phyloP scores from a whole-genome alignment of 2,113 vertebrate species.

The mouse (Mus musculus) region GRCm39 chr11:47771501-47772000 shows the following conservation, averaged over 20 bases:
- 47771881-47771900: no score
- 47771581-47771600: background rate
- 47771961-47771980: background rate
- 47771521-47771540: background rate
- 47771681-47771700: background rate
- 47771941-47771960: background rate
- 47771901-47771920: background rate
- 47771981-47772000: background rate
- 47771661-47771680: background rate
- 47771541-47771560: background rate
- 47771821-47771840: background rate
- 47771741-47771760: background rate
- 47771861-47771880: background rate
- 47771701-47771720: background rate
- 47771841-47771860: slow-evolving; percentile 41
- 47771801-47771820: background rate
- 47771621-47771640: background rate
- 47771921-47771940: background rate
- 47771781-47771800: background rate
- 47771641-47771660: background rate
- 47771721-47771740: background rate
- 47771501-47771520: background rate
- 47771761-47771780: background rate
- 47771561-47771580: background rate
- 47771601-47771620: background rate